Base-by-base conservation (phyloP, 2,113 vertebrate species). In the Ciconia stormi region DNA sequence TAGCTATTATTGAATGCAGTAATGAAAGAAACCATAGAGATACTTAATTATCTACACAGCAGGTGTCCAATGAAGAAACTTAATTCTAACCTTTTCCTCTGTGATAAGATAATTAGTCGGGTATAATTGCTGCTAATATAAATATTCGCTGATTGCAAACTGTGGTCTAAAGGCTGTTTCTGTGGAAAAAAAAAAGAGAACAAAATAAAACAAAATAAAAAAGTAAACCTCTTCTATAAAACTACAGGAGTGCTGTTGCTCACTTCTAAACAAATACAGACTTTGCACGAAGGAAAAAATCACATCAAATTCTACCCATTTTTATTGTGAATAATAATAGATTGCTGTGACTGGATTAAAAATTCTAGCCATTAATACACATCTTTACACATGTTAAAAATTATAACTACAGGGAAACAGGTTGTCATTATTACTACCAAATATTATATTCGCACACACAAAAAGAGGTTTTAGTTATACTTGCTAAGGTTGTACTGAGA, bases 21-120 rank as follows among this genome's bases (percentile, higher is more conserved):
- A 98, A 98, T 98, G 97, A 98, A 98, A 98, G 97, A 98, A 98
- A 88, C 89, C 97, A 97, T 97, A 97, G 96, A 97, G 98, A 98
- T 97, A 97, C 95, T 98, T 98, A 98, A 98, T 98, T 98, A 98
- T 98, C 96, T 92, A 95, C 98, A 94, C 98, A 98, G 98, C 96
- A 89, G 97, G 98, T 97, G 94, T 97, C 98, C 97, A 97, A 94
- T 98, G 97, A 96, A 97, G 87, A 97, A 97, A 95, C 91, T 98
- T 97, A 97, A 97, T 98, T 98, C 95, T 98, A 98, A 98, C 98
- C 97, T 98, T 98, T 97, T 97, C 95, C 95, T 98, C 96, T 97
- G 92, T 98, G 96, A 98, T 98, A 98, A 98, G 97, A 98, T 98
- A 98, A 98, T 98, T 98, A 98, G 95, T 96, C 47, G 94, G 81